These are phyloP conservation scores for Sycobia sp. DNA, from an alignment of 1,140 invertebrate genomes.

Conservation along the genomic window DNA sequence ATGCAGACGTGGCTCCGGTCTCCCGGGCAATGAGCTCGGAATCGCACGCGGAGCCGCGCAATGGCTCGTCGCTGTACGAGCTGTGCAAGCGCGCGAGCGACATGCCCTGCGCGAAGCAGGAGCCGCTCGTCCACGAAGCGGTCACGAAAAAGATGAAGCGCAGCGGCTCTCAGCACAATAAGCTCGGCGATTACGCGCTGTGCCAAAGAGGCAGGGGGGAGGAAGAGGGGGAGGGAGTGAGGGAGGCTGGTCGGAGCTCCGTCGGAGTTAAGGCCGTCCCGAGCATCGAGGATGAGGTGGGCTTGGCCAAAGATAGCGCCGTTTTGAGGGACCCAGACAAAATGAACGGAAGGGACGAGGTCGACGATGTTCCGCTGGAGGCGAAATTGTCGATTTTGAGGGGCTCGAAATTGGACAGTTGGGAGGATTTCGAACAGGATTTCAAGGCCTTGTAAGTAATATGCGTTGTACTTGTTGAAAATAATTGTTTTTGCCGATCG, in stretches of 20 bases:
- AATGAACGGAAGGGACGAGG: slow-evolving; percentile 10
- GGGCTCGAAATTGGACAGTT: slow-evolving; percentile 14
- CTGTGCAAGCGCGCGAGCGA: slow-evolving; percentile 47
- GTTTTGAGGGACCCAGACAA: slow-evolving; percentile 20
- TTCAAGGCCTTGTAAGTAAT: slow-evolving; percentile 28
- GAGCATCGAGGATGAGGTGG: slow-evolving; percentile 32
- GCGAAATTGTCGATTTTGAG: slow-evolving; percentile 33
- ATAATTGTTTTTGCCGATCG: too few relatives aligned
- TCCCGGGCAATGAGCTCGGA: too few relatives aligned
- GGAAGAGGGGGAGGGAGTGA: slow-evolving; percentile 27
- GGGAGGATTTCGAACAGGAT: neutral
- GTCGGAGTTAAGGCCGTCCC: slow-evolving; percentile 56
- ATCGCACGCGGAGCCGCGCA: too few relatives aligned
- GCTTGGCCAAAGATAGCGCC: slow-evolving; percentile 21
- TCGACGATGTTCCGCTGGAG: slow-evolving; percentile 40
- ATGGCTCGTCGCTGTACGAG: slow-evolving; percentile 43
- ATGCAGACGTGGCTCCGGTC: too few relatives aligned
- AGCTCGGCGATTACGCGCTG: slow-evolving; percentile 42
- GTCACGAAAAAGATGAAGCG: slow-evolving; percentile 43
- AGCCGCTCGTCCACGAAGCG: slow-evolving; percentile 26
- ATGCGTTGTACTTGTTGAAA: too few relatives aligned
- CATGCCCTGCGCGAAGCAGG: slow-evolving; percentile 45
- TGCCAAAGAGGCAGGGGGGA: slow-evolving; percentile 36
- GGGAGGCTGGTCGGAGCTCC: too few relatives aligned
- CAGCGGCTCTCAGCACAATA: slow-evolving; percentile 46